A percentile compares a stretch with the other conserved stretches of the same genome.
phyloP scores from a whole-genome alignment of 2,797 vertebrate genomes.

The Centropyge bicolor region DNA sequence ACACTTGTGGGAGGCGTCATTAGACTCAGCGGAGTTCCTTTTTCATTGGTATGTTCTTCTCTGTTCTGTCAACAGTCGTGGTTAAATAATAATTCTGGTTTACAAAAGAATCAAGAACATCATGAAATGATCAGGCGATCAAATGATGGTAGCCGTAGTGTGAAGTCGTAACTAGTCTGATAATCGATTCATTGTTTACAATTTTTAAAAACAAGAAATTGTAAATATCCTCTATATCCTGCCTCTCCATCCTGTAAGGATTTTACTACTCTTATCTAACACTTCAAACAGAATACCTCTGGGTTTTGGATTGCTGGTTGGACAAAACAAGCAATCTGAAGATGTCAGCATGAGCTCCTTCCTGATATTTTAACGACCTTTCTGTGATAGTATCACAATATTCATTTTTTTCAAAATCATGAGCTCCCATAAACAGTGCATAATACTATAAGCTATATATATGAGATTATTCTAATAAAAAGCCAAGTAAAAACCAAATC shows the following conservation, averaged over 20 bases:
- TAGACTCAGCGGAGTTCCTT: too few relatives aligned
- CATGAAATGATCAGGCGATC: not conserved
- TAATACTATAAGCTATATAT: too few relatives aligned
- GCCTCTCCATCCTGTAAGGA: not conserved
- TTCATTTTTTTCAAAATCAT: not conserved
- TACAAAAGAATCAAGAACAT: not conserved
- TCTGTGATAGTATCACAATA: too few relatives aligned
- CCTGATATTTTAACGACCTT: too few relatives aligned
- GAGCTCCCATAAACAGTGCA: not conserved
- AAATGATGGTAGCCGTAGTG: too few relatives aligned
- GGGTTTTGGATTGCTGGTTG: not conserved
- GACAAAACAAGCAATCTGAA: not conserved
- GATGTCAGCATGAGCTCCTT: too few relatives aligned
- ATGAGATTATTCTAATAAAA: not conserved
- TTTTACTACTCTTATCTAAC: not conserved
- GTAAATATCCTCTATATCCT: not conserved
- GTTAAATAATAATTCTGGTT: slow-evolving; percentile 5
- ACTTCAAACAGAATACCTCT: not conserved
- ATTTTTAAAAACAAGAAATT: not conserved
- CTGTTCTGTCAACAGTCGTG: not conserved
- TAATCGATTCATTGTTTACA: not conserved
- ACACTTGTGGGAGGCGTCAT: too few relatives aligned
- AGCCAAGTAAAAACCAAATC: not conserved
- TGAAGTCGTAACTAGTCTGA: not conserved
- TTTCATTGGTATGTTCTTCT: not conserved